Percentiles rank a stretch among this genome's conserved stretches.
phyloP scores from a whole-genome alignment of 2,888 invertebrate genomes.

The Horisme vitalbata region DNA sequence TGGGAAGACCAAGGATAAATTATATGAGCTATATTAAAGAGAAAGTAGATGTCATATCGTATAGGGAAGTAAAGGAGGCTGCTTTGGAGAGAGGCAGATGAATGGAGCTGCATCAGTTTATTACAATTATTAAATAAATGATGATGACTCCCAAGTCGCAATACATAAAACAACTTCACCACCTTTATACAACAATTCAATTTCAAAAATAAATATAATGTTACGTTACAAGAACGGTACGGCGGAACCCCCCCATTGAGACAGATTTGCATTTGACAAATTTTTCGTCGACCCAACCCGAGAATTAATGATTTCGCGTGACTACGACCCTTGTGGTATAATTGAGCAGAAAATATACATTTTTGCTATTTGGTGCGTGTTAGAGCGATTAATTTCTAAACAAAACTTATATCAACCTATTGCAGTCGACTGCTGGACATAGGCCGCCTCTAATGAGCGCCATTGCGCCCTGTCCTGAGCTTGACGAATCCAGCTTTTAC shows the following conservation, averaged over 20 bases:
- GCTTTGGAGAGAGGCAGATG: no score
- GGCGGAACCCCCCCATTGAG: slow-evolving; percentile 30
- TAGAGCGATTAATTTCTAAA: slow-evolving; percentile 19
- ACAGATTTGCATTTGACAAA: slow-evolving; percentile 54
- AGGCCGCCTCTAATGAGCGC: no score
- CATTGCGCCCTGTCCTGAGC: no score
- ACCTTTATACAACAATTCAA: not conserved
- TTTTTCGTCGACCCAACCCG: slow-evolving; percentile 43
- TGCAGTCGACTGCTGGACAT: no score
- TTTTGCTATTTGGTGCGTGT: slow-evolving; percentile 36
- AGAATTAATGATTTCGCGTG: slow-evolving; percentile 57
- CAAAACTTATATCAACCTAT: not conserved
- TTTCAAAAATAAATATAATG: slow-evolving; percentile 15
- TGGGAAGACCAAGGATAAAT: no score
- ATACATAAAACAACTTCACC: not conserved
- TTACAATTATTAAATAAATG: no score
- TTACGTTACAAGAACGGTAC: slow-evolving; percentile 19
- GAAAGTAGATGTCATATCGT: no score
- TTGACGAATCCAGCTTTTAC: no score
- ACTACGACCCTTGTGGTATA: slow-evolving; percentile 47
- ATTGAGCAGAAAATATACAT: slow-evolving; percentile 57
- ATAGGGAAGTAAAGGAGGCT: no score
- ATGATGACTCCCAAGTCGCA: no score
- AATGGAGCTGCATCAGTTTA: no score
- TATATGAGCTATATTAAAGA: no score